Evolutionary conservation across 2,888 invertebrate genomes (phyloP).

Genomic region (Mesopsocus fuscifrons): DNA sequence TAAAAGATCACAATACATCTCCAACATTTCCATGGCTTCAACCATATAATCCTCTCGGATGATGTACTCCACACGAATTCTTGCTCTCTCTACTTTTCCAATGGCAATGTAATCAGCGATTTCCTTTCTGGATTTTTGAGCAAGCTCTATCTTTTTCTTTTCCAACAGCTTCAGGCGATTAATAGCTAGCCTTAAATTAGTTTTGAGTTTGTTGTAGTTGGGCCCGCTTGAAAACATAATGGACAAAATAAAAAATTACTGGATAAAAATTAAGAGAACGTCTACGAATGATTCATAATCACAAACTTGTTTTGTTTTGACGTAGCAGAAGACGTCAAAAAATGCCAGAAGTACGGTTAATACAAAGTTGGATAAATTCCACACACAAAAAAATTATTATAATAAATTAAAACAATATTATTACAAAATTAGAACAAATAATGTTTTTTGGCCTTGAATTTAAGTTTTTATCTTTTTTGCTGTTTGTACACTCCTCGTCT

Average conservation of each 20-base stretch:
- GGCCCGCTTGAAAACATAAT: constrained; percentile 80
- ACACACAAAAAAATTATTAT: too few species aligned
- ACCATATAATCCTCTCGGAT: constrained; percentile 98
- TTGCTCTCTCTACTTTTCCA: constrained; percentile 74
- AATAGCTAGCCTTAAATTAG: constrained; percentile 79
- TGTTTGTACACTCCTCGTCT: too few species aligned
- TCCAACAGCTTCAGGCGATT: constrained; percentile 87
- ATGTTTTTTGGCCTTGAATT: too few species aligned
- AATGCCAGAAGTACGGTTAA: too few species aligned
- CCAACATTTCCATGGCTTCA: constrained; percentile 96
- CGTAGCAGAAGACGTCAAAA: too few species aligned
- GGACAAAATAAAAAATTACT: neutral
- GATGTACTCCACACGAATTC: constrained; percentile 95
- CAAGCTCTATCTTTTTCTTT: constrained; percentile 94
- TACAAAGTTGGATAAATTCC: too few species aligned
- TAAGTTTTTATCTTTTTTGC: too few species aligned
- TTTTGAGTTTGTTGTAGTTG: constrained; percentile 91
- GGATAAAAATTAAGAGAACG: neutral
- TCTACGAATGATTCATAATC: too few species aligned
- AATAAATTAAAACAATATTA: too few species aligned
- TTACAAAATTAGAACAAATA: too few species aligned
- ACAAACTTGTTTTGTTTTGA: too few species aligned
- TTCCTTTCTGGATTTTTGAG: constrained; percentile 89
- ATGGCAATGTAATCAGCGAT: constrained; percentile 87
- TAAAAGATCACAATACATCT: constrained; percentile 97